Conservation (phyloP, 2,888 invertebrate species). For the Hydrotaea cyrtoneurina region DNA sequence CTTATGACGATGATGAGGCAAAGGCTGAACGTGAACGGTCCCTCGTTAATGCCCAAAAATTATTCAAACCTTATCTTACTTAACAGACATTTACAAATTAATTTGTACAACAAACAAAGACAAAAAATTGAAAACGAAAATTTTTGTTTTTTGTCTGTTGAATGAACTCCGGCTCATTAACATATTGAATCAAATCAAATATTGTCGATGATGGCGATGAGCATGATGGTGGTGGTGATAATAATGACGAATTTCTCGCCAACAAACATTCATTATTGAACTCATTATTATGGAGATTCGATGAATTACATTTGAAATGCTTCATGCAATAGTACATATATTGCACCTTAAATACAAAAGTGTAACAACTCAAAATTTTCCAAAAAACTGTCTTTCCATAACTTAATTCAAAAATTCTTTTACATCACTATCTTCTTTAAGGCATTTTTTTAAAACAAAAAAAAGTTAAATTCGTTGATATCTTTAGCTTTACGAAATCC, state of each 20-base stretch:
- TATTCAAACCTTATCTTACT: background rate
- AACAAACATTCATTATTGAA: slow-evolving; percentile 2
- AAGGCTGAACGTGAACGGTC: background rate
- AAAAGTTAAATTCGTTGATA: too few relatives aligned
- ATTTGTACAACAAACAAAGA: background rate
- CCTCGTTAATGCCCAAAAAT: background rate
- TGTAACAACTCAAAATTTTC: too few relatives aligned
- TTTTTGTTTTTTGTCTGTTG: background rate
- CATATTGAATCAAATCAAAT: background rate
- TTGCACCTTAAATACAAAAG: too few relatives aligned
- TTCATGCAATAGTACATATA: background rate
- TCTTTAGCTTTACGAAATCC: too few relatives aligned
- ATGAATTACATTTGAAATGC: background rate
- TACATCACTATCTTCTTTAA: too few relatives aligned
- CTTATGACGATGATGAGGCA: background rate
- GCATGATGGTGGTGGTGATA: background rate
- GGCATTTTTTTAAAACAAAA: too few relatives aligned
- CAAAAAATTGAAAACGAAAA: too few relatives aligned
- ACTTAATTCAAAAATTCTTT: too few relatives aligned
- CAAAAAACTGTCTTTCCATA: too few relatives aligned
- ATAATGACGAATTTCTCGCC: background rate
- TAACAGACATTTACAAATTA: slow-evolving; percentile 27
- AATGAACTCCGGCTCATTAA: slow-evolving; percentile 7
- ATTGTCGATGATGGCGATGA: background rate
- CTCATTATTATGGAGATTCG: slow-evolving; percentile 14